Percentiles rank a stretch among this genome's conserved stretches.
Evolutionary conservation across 2,888 invertebrate genomes (phyloP).

Genomic region (Hedya salicella): DNA sequence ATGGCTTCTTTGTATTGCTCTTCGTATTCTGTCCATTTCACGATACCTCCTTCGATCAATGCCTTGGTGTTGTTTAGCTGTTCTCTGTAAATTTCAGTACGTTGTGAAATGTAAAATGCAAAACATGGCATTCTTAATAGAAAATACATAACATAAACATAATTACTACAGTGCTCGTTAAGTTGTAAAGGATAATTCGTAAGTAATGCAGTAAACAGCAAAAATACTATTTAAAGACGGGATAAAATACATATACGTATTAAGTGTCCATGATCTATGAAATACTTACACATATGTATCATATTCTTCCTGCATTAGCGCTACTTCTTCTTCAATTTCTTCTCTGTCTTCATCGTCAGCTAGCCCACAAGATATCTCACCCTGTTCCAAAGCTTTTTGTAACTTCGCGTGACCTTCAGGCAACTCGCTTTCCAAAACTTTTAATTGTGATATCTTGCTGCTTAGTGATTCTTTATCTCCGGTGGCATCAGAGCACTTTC

Average conservation of each 20-base stretch:
- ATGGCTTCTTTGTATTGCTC: conserved; percentile 95
- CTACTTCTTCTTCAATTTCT: conserved; percentile 96
- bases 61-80: conserved; percentile 91
- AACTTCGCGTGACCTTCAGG: conserved; percentile 93
- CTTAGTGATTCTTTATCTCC: conserved; percentile 95
- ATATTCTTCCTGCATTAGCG: conserved; percentile 95
- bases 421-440: conserved; percentile 92
- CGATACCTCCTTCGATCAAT: conserved; percentile 93
- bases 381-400: conserved; percentile 92
- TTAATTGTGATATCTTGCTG: conserved; percentile 93
- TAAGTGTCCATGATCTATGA: background rate
- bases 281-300: conserved; percentile 90
- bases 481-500: conserved; percentile 96
- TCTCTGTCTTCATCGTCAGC: conserved; percentile 95
- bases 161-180: no score
- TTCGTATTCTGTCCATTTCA: conserved; percentile 97
- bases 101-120: no score
- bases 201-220: no score
- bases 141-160: no score
- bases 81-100: conserved; percentile 82
- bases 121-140: no score
- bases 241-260: no score
- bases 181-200: no score
- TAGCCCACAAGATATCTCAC: conserved; percentile 93
- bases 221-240: no score